phyloP scores from a whole-genome alignment of 2,888 invertebrate genomes.

The Andrena bucephala region DNA sequence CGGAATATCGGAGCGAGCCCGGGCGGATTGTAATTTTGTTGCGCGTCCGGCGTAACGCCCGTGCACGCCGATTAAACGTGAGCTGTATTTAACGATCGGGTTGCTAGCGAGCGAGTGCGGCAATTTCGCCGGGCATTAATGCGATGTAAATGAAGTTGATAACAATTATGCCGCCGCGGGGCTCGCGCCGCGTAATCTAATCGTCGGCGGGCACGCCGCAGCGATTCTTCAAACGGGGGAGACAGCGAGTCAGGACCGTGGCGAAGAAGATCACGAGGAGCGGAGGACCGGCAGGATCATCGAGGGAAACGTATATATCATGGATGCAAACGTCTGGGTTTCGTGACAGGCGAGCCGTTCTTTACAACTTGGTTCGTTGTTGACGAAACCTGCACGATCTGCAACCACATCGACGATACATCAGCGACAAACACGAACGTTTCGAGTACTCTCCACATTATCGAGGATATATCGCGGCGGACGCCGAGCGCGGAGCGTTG shows the following conservation, averaged over 20 bases:
- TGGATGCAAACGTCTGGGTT: conserved; percentile 89
- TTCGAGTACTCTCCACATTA: not conserved
- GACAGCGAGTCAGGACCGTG: not conserved
- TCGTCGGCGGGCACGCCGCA: not conserved
- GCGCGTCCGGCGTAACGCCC: conserved; percentile 55
- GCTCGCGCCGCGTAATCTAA: conserved; percentile 6
- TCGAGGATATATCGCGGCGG: not conserved
- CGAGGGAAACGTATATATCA: conserved; percentile 8
- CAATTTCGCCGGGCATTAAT: conserved; percentile 63
- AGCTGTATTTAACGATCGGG: conserved; percentile 67
- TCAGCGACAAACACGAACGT: conserved; percentile 24
- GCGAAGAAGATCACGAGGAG: not conserved
- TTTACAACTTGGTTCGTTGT: conserved; percentile 93
- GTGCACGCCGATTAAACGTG: conserved; percentile 68
- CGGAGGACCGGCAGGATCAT: not conserved
- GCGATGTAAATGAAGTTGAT: conserved; percentile 70
- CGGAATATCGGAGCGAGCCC: conserved; percentile 63
- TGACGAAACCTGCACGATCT: conserved; percentile 98
- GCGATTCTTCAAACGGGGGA: not conserved
- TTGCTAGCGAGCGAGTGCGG: conserved; percentile 56
- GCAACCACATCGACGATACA: conserved; percentile 79
- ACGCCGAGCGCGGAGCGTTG: not conserved
- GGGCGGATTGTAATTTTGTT: conserved; percentile 69
- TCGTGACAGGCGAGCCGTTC: conserved; percentile 93
- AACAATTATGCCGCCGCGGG: conserved; percentile 58